Evolutionary conservation across 2,797 vertebrate genomes (phyloP).

Genomic region (Ateles fusciceps): DNA sequence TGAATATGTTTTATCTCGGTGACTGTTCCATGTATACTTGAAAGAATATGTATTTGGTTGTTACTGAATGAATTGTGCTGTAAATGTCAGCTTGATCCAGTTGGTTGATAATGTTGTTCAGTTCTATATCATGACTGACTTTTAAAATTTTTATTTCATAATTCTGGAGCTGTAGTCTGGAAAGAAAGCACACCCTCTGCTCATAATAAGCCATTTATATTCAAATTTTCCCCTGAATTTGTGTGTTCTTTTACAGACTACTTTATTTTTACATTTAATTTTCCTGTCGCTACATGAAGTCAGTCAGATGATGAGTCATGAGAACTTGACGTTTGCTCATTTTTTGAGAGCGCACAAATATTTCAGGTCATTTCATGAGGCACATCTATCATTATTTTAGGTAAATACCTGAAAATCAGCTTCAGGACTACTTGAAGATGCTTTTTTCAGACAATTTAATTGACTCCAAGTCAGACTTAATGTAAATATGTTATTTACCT

Average conservation of each 20-base stretch:
- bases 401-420: neutral
- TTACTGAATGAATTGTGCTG: neutral
- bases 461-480: neutral
- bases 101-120: neutral
- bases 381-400: neutral
- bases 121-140: neutral
- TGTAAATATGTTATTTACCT: neutral
- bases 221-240: neutral
- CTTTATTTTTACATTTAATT: neutral
- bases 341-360: neutral
- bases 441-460: neutral
- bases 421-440: neutral
- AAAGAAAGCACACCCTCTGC: neutral
- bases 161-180: neutral
- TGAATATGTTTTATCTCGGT: neutral
- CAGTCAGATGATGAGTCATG: neutral
- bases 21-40: neutral
- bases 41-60: neutral
- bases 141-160: neutral
- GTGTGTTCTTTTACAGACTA: neutral
- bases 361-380: neutral
- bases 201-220: neutral
- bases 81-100: neutral
- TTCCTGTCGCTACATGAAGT: neutral
- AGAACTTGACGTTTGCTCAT: neutral